Evolutionary conservation across 1,140 invertebrate species (phyloP), one percentile per base, ranked within the genome.

Genomic region (Drosophila sp.): DNA sequence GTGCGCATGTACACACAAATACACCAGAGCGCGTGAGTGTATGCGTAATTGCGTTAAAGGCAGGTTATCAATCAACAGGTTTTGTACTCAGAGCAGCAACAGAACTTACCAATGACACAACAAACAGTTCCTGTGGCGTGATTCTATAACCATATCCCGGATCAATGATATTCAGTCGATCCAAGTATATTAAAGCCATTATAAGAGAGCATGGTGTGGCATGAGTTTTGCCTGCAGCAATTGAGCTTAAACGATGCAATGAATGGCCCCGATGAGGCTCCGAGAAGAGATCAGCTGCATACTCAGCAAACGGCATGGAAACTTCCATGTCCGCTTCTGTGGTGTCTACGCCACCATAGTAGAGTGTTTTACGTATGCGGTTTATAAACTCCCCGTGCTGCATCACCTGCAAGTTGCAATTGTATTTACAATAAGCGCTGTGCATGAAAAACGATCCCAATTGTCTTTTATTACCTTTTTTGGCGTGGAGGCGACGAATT

Each of bases 101-200:
- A 48, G 9, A 5, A 92, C 92, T 93, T 94, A 98, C 97, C 94
- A 98, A 93, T 61, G 97, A 98, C 57, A 98, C 95, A 48, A 99
- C 94, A 92, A 99, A 99, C 9, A 99, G 93, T 91, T 98, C 96
- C 48, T 97, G 96, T 16, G 97, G 97, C 18, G 96, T 95, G 27
- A 97, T 94, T 90, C 94, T 93, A 80, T 95, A 93, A 25, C 98
- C 92, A 93, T 98, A 98, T 62, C 96, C 95, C 0, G 96, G 95
- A 92, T 98, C 97, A 76, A 94, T 94, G 51, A 93, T 93, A 89
- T 96, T 96, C 13, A 97, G 93, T 77, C 97, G 94, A 92, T 98
- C 97, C 48, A 98, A 93, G 91, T 99, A 99, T 1, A 99, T 93
- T 72, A 98, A 92, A 13, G 97, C 96, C 82, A 97, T 92, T 61